Evolutionary conservation across 2,888 invertebrate genomes (phyloP), one percentile per base, ranked within the genome.

Genomic region (Polia nebulosa): DNA sequence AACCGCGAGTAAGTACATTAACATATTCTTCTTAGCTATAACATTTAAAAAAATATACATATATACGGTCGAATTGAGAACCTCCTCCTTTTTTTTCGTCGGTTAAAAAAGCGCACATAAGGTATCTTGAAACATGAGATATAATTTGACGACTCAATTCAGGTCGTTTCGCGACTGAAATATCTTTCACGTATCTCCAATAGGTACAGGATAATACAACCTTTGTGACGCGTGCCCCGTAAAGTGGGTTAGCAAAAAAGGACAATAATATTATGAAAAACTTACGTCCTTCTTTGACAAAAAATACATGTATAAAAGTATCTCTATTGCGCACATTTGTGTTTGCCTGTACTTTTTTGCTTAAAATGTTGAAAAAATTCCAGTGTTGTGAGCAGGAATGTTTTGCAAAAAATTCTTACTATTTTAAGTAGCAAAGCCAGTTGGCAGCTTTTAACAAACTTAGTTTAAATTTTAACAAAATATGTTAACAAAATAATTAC

Each of bases 171-270:
- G 47, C 8, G 25, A 58, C 62, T 34, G 51, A 66, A 80, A 68
- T 73, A 69, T 63, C 55, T 63, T 76, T 71, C 62, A 51, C 36
- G 27, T 63, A 45, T 53, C 57, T 68, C 36, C 55, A 59, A 62
- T 64, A 72, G 57, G 29, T 44, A 72, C 59, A 64, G 22, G 15
- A 76, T 80, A 68, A 72, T 53, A 80, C 45, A 25, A 29, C 36
- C 66, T 73, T 73, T 81, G 56, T 70, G 65, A 66, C 60, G 63
- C 66, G 29, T 11, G 49, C 47, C 49, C 59, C 57, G 41, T 55
- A 69, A 81, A 80, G 59, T 68, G 44, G 65, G 74, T 78, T 80
- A 57, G 56, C 61, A 71, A 65, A 77, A 69, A 76, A 52, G 63
- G 72, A 66, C 65, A 63, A 63, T 59, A 69, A 64, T 64, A 61